Evolutionary conservation across 37 sponge, comb jelly and placozoan genomes (phyloP).

Genomic region (Corticium candelabrum): DNA sequence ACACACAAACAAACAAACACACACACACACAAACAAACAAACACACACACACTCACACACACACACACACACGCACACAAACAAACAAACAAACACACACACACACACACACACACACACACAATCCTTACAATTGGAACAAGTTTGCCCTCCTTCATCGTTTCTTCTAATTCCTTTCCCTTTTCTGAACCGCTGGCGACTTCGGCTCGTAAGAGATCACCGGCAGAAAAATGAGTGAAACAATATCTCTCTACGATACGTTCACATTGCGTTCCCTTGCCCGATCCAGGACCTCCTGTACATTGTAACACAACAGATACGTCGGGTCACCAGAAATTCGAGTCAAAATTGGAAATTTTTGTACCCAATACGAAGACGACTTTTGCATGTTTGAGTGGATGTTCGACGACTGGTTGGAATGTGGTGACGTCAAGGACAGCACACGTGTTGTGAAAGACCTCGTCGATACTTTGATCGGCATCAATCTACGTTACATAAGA

Average conservation of each 20-base stretch:
- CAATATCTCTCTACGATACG: constrained; percentile 44
- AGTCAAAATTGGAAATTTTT: not conserved
- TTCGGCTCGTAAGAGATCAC: constrained; percentile 71
- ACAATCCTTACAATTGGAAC: constrained; percentile 58
- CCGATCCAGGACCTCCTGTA: constrained; percentile 82
- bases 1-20: no score
- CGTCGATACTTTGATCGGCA: not conserved
- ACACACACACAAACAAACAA: no score
- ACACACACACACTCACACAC: no score
- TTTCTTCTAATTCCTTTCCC: constrained; percentile 48
- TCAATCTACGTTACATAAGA: no score
- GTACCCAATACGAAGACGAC: not conserved
- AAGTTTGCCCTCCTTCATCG: constrained; percentile 63
- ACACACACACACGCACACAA: no score
- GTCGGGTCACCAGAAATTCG: no score
- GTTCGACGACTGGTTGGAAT: not conserved
- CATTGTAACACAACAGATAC: not conserved
- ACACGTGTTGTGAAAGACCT: not conserved
- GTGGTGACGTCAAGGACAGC: not conserved
- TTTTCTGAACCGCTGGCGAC: constrained; percentile 53
- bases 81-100: no score
- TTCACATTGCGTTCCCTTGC: constrained; percentile 78
- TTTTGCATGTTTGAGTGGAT: not conserved
- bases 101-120: no score
- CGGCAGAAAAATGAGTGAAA: constrained; percentile 65